These are phyloP conservation scores for Perca schrenkii DNA, from an alignment of 2,113 vertebrate genomes.

Conservation along the genomic window DNA sequence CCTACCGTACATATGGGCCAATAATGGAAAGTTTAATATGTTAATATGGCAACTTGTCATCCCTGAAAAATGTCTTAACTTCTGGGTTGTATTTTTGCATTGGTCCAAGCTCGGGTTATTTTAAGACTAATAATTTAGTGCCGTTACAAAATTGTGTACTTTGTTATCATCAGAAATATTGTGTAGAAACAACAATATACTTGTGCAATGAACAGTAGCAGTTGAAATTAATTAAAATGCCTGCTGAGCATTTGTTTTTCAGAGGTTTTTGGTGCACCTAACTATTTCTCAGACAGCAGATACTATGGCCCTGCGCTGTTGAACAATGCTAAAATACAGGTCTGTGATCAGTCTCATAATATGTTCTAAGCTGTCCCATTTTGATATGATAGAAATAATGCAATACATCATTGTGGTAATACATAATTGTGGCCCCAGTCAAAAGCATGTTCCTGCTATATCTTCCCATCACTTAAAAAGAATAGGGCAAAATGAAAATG, in stretches of 20 bases:
- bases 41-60: not conserved
- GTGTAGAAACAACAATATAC: no score
- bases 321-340: not conserved
- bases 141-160: not conserved
- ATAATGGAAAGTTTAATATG: not conserved
- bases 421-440: not conserved
- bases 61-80: not conserved
- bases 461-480: slow-evolving; percentile 17
- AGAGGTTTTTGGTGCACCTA: not conserved
- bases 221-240: not conserved
- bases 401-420: not conserved
- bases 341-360: not conserved
- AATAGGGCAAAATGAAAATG: slow-evolving; percentile 35
- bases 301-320: not conserved
- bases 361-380: not conserved
- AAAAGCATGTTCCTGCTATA: not conserved
- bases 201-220: not conserved
- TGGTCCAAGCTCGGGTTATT: not conserved
- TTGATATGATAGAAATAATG: not conserved
- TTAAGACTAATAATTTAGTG: not conserved
- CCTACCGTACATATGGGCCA: not conserved
- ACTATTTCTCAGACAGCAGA: not conserved
- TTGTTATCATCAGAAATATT: not conserved
- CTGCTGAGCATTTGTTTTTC: not conserved
- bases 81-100: not conserved